Base-by-base conservation (phyloP, 2,888 invertebrate species). In the Tachystola acroxantha region DNA sequence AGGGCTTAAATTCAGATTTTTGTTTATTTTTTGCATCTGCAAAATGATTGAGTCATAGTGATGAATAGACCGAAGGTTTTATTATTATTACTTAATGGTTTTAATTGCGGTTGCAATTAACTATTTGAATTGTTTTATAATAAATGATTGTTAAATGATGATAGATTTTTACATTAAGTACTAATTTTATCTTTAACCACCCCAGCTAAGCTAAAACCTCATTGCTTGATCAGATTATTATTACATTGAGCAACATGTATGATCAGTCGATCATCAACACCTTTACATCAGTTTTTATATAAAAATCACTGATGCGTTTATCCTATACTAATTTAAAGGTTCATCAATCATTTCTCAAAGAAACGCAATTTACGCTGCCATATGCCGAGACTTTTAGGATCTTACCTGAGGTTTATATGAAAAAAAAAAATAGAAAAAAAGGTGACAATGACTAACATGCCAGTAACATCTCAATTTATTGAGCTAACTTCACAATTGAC, bases 401-500 rank as follows among this genome's bases (percentile, higher is more conserved):
- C 50, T 57, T 84, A 84, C 84, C 84, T 84, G 82, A 53, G 57
- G 19, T 27, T 27, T 38, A 31, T 20, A 12, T 28, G 37, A 40
- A 46, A n/a, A n/a, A n/a, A n/a, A 57, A 55, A 57, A 47, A 43
- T 32, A 38, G 50, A 65, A 79, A 81, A 79, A 85, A 82, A 77
- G 64, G 67, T 72, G 73, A 78, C 77, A 80, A 75, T 75, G 71
- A 71, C 58, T 53, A 60, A 71, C 70, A 68, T 62, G 62, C 69
- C 70, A 64, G 66, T 74, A 73, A 85, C 70, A 66, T 80, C 81
- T 86, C 78, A 79, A 82, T 85, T 80, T 82, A 80, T 37, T 75
- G 68, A 62, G 66, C 59, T 69, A 37, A 42, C 40, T 45, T 43
- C 38, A 51, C 45, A 43, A 41, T 27, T 13, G 40, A 13, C 40